These are phyloP conservation scores for Ptyas mucosa DNA, from an alignment of 2,113 vertebrate species.

Conservation along the genomic window DNA sequence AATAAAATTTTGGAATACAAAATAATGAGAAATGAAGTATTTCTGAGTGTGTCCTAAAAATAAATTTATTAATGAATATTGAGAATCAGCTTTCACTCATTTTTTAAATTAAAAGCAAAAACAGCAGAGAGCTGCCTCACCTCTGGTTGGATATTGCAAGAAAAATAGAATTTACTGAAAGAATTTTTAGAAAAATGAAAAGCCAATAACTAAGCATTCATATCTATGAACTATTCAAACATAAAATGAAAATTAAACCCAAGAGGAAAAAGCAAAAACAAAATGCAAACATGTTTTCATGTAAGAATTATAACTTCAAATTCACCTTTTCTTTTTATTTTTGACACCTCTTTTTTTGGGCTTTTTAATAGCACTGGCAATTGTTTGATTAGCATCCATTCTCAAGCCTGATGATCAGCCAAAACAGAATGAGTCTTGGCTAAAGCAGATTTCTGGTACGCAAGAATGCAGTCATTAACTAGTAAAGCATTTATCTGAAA, in stretches of 20 bases:
- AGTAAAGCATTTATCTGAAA: neutral
- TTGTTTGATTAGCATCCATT: neutral
- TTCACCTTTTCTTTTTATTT: slow-evolving; percentile 13
- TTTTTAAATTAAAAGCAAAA: neutral
- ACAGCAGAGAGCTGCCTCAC: neutral
- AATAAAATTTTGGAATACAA: neutral
- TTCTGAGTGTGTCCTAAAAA: neutral
- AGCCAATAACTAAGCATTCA: neutral
- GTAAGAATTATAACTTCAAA: neutral
- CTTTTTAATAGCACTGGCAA: slow-evolving; percentile 1
- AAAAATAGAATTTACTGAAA: neutral
- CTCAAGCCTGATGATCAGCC: neutral
- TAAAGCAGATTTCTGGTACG: neutral
- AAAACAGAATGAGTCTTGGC: neutral
- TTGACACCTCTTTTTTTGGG: neutral
- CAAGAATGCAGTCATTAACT: neutral
- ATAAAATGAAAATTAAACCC: neutral
- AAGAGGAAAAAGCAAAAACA: neutral
- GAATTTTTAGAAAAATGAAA: neutral
- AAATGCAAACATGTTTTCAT: neutral
- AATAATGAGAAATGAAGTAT: neutral
- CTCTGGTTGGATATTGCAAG: neutral
- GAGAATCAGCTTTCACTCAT: neutral
- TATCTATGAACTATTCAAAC: neutral
- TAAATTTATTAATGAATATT: neutral